Base-by-base conservation (phyloP, 2,113 vertebrate species). In the Megaceryle torquata region DNA sequence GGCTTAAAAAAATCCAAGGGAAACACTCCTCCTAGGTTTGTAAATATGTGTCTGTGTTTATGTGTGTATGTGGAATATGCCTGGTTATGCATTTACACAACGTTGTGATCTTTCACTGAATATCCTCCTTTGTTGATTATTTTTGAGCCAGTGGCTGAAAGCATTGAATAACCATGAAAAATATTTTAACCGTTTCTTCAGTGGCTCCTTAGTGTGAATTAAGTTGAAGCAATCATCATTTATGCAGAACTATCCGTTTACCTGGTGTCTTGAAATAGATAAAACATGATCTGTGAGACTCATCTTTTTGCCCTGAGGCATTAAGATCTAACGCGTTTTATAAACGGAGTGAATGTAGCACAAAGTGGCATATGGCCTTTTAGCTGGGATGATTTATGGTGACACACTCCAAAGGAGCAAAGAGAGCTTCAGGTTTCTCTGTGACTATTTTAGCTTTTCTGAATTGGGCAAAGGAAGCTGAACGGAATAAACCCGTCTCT, bases 311-410 rank as follows among this genome's bases (percentile, higher is more conserved):
- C 83, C 83, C 37, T 20, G 15, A 71, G 65, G 69, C 70, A 21
- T 65, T 84, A 82, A 92, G 61, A 84, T 35, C 43, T 93, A 90
- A 70, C 0, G 1, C 86, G 24, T 96, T 93, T 90, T 96, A 81
- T 71, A 86, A 94, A 95, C 65, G 37, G 90, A 69, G 63, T 93
- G 71, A 93, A 71, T 33, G 76, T 53, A 93, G 88, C 76, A 76
- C 35, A 29, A 96, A 90, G 76, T 86, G 93, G 80, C 80, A 64
- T 79, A 90, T 46, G 72, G 92, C 80, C 57, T 94, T 95, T 95
- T 75, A 74, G 72, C 53, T 84, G 53, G 91, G 68, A 70, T 93
- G 93, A 95, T 96, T 92, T 90, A 41, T 71, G 76, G 53, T 78
- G 93, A 92, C 90, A 96, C 22, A 51, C 33, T 93, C 88, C 59